A percentile compares a stretch with the other conserved stretches of the same genome.
These are phyloP conservation scores for Lepidocyrtoides sp. DNA, from an alignment of 2,888 invertebrate genomes.

Conservation along the genomic window DNA sequence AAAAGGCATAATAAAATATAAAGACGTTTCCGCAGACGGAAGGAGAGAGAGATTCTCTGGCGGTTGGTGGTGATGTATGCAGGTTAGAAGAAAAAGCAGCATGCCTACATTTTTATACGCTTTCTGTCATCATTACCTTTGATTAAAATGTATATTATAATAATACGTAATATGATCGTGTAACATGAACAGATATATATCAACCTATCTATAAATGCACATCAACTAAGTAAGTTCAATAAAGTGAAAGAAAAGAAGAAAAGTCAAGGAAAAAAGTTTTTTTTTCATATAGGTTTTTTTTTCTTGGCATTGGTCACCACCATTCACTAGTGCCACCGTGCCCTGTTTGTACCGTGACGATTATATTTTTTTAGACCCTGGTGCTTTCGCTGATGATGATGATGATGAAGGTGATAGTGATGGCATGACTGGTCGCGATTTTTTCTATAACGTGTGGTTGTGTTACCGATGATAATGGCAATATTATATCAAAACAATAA, in stretches of 20 bases:
- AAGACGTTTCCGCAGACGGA: slow-evolving; percentile 12
- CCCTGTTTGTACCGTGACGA: slow-evolving; percentile 2
- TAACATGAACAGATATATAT: background rate
- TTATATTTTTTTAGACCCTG: background rate
- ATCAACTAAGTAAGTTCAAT: background rate
- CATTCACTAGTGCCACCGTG: background rate
- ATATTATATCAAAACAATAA: background rate
- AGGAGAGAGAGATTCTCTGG: background rate
- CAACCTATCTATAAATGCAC: background rate
- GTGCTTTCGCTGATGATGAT: background rate
- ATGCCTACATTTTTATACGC: background rate
- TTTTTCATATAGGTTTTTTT: background rate
- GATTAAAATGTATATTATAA: slow-evolving; percentile 51
- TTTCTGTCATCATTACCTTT: slow-evolving; percentile 47
- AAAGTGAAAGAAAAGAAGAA: background rate
- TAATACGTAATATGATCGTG: background rate
- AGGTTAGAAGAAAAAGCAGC: background rate
- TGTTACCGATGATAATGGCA: background rate
- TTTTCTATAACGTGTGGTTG: background rate
- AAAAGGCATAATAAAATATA: slow-evolving; percentile 33
- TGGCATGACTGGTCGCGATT: slow-evolving; percentile 16
- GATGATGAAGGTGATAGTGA: background rate
- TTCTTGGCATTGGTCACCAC: slow-evolving; percentile 59
- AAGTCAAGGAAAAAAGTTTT: slow-evolving; percentile 20
- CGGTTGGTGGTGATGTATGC: background rate